Percentiles rank a stretch among this genome's conserved stretches.
Evolutionary conservation across 1,140 invertebrate species (phyloP).

Genomic region (Camponotus vicinus): DNA sequence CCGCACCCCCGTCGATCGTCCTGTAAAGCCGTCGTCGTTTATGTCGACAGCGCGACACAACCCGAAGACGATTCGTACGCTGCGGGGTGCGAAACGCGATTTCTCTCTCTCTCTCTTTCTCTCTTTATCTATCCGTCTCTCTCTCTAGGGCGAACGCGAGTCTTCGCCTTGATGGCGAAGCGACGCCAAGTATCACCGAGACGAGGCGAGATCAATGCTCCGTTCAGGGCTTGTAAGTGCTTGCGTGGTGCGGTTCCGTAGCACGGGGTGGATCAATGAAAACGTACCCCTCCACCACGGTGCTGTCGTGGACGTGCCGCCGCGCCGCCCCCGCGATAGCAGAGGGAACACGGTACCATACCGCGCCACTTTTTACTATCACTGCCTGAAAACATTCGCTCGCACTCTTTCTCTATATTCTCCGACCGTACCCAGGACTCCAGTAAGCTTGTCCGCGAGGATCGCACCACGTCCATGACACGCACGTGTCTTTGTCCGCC

Average conservation of each 20-base stretch:
- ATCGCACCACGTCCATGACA: not conserved
- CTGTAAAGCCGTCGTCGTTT: conserved; percentile 59
- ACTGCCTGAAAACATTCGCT: conserved; percentile 81
- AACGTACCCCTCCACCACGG: conserved; percentile 78
- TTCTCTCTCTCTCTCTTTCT: not conserved
- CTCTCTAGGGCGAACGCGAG: not conserved
- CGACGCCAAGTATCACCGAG: not conserved
- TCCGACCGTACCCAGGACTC: conserved; percentile 56
- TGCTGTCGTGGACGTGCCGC: conserved; percentile 11
- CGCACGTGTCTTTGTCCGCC: not conserved
- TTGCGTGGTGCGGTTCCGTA: conserved; percentile 66
- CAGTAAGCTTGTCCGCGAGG: conserved; percentile 55
- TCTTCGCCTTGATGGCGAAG: not conserved
- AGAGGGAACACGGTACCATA: conserved; percentile 78
- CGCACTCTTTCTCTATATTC: conserved; percentile 23
- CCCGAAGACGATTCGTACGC: conserved; percentile 1
- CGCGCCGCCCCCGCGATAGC: conserved; percentile 60
- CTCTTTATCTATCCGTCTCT: not conserved
- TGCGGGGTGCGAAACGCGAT: not conserved
- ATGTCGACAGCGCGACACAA: conserved; percentile 36
- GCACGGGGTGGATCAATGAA: conserved; percentile 84
- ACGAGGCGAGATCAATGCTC: conserved; percentile 58
- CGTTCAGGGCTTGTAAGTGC: conserved; percentile 77
- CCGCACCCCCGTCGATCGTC: conserved; percentile 10
- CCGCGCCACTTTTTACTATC: conserved; percentile 80